Evolutionary conservation across 2,113 vertebrate species (phyloP).

Genomic region (Hemichromis elongatus): DNA sequence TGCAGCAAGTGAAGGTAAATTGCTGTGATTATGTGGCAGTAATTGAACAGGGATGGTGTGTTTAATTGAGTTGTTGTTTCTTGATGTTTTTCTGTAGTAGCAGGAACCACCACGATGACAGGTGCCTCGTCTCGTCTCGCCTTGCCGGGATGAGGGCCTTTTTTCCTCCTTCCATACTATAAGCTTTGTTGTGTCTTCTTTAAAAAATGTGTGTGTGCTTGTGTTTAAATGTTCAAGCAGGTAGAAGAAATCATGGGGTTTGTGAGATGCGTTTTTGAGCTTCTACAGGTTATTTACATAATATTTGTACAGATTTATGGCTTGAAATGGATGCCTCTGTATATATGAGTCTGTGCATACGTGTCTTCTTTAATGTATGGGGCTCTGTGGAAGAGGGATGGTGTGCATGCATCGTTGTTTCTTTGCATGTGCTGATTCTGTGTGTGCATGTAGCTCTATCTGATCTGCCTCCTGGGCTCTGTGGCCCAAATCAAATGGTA

Average conservation of each 20-base stretch:
- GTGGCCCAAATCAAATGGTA: conserved; percentile 66
- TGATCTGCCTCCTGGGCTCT: conserved; percentile 56
- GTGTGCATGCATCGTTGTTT: not conserved
- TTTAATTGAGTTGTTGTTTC: conserved; percentile 76
- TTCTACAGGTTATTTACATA: not conserved
- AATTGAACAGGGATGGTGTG: conserved; percentile 76
- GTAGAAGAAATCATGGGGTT: not conserved
- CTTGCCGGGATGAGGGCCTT: conserved; percentile 23
- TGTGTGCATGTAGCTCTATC: conserved; percentile 17
- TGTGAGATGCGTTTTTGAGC: not conserved
- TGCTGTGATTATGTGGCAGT: conserved; percentile 75
- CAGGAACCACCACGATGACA: conserved; percentile 54
- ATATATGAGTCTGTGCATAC: not conserved
- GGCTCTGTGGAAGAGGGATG: not conserved
- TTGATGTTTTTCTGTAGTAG: conserved; percentile 64
- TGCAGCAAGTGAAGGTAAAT: conserved; percentile 61
- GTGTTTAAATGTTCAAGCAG: conserved; percentile 7
- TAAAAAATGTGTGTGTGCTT: conserved; percentile 13
- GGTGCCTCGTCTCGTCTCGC: conserved; percentile 54
- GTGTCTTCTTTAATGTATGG: not conserved
- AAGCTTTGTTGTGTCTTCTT: conserved; percentile 49
- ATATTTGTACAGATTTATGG: not conserved
- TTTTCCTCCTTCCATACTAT: conserved; percentile 2
- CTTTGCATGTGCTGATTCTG: not conserved
- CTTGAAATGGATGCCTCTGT: not conserved